Evolutionary conservation across 2,888 invertebrate species (phyloP).

Genomic region (Neoscelio sp.): DNA sequence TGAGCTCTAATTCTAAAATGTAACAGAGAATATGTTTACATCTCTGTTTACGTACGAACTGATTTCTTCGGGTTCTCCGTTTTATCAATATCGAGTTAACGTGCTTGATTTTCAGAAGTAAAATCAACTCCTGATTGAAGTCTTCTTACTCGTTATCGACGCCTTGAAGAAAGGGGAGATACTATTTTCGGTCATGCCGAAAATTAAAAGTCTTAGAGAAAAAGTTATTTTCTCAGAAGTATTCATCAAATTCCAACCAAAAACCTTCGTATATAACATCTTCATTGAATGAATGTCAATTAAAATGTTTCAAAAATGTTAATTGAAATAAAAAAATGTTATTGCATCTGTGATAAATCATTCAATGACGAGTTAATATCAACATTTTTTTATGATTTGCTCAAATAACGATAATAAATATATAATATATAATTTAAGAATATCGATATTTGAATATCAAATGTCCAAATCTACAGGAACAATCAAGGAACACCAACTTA

Average conservation of each 20-base stretch:
- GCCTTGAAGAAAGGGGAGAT: constrained; percentile 45
- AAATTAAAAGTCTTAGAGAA: constrained; percentile 42
- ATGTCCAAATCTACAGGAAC: constrained; percentile 27
- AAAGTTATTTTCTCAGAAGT: constrained; percentile 42
- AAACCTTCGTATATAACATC: constrained; percentile 22
- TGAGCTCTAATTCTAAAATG: constrained; percentile 63
- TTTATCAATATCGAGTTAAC: constrained; percentile 51
- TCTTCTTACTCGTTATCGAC: constrained; percentile 38
- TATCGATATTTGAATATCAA: not conserved
- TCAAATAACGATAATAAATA: constrained; percentile 10
- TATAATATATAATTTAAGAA: constrained; percentile 9
- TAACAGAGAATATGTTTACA: constrained; percentile 51
- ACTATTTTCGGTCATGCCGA: constrained; percentile 55
- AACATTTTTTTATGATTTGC: constrained; percentile 13
- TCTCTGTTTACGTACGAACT: constrained; percentile 67
- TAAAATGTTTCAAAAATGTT: not conserved
- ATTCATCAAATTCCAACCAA: constrained; percentile 33
- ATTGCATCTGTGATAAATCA: not conserved
- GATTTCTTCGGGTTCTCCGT: constrained; percentile 67
- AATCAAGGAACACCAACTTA: constrained; percentile 3
- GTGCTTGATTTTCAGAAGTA: constrained; percentile 56
- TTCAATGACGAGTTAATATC: constrained; percentile 2
- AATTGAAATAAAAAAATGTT: too few relatives aligned
- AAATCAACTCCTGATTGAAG: constrained; percentile 50
- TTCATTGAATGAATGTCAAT: constrained; percentile 1